Evolutionary conservation across 2,888 invertebrate species (phyloP).

Genomic region (Lissonota sp.): DNA sequence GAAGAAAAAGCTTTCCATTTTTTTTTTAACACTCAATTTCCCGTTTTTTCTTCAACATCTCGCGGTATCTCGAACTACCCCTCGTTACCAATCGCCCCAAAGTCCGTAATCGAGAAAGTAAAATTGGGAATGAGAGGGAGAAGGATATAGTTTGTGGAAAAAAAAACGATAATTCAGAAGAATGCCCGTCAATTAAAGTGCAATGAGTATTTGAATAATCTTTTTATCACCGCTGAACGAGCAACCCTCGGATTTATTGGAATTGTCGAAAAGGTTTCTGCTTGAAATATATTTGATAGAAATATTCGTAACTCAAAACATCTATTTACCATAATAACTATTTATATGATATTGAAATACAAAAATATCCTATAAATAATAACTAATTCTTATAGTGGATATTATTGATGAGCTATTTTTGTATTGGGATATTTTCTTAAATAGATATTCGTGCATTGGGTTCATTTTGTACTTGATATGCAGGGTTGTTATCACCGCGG

Average conservation of each 20-base stretch:
- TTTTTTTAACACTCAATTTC: neutral
- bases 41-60: constrained; percentile 20
- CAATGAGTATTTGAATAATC: constrained; percentile 63
- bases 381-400: too few relatives aligned
- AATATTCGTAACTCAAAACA: too few relatives aligned
- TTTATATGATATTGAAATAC: too few relatives aligned
- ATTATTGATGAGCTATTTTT: too few relatives aligned
- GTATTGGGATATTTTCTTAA: too few relatives aligned
- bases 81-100: neutral
- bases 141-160: constrained; percentile 9
- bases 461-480: too few relatives aligned
- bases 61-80: constrained; percentile 2
- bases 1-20: constrained; percentile 26
- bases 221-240: constrained; percentile 54
- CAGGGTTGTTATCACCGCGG: too few relatives aligned
- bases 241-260: neutral
- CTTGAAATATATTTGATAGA: too few relatives aligned
- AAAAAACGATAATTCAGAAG: constrained; percentile 38
- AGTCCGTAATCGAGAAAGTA: constrained; percentile 26
- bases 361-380: too few relatives aligned
- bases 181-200: constrained; percentile 53
- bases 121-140: constrained; percentile 11
- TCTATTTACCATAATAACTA: too few relatives aligned
- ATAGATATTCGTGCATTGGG: too few relatives aligned
- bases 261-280: too few relatives aligned